A percentile compares a stretch with the other conserved stretches of the same genome.
Evolutionary conservation across 2,888 invertebrate genomes (phyloP).

Genomic region (Gortyna flavago): DNA sequence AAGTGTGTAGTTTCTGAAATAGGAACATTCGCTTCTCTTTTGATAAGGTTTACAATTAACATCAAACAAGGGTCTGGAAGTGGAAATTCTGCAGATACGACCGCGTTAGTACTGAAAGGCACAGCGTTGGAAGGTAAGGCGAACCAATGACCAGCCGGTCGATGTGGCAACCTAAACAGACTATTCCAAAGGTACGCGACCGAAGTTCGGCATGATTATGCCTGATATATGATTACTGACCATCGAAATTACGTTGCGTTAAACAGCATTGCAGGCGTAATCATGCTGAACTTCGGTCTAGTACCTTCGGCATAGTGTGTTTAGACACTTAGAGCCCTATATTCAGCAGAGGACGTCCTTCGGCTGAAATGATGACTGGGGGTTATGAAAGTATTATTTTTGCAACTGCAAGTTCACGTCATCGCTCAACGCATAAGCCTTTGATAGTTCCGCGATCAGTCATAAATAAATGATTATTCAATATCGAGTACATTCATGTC

Average conservation of each 20-base stretch:
- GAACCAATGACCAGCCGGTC: too few relatives aligned
- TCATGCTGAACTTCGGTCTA: too few relatives aligned
- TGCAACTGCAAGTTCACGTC: background rate
- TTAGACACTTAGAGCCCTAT: background rate
- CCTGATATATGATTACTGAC: too few relatives aligned
- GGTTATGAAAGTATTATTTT: constrained; percentile 7
- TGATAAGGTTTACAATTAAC: background rate
- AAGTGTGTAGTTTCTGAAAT: background rate
- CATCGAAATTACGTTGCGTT: too few relatives aligned
- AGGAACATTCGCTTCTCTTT: background rate
- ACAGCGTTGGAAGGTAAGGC: too few relatives aligned
- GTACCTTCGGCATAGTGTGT: too few relatives aligned
- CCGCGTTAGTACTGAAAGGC: too few relatives aligned
- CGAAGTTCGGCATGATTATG: too few relatives aligned
- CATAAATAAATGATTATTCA: constrained; percentile 39
- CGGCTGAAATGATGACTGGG: background rate
- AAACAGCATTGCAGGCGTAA: too few relatives aligned
- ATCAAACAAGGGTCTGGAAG: background rate
- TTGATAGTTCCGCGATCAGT: background rate
- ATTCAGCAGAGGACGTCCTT: background rate
- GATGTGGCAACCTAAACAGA: background rate
- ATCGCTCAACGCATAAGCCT: background rate
- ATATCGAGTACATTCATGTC: constrained; percentile 15
- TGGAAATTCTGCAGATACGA: too few relatives aligned
- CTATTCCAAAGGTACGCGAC: too few relatives aligned